Conservation (phyloP, 1,140 invertebrate genomes). For the Lasaia peninsularis region DNA sequence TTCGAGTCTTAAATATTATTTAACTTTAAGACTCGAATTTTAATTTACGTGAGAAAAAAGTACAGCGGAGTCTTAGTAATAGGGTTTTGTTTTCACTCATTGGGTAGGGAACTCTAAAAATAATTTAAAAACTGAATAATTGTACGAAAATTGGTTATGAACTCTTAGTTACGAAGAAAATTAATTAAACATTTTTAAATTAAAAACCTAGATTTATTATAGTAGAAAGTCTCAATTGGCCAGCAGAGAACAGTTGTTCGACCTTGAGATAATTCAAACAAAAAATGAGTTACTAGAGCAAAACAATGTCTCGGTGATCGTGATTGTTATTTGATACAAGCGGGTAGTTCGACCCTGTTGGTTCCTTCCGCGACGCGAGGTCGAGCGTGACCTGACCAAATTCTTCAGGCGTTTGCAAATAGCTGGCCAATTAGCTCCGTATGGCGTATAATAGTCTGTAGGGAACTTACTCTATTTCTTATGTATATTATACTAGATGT, state of each 20-base stretch:
- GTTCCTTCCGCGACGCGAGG: slow-evolving; percentile 65
- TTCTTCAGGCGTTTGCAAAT: slow-evolving; percentile 34
- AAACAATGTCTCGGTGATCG: slow-evolving; percentile 33
- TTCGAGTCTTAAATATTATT: too few relatives aligned
- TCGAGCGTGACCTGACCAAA: slow-evolving; percentile 57
- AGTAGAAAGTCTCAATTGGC: slow-evolving; percentile 3
- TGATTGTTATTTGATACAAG: slow-evolving; percentile 28
- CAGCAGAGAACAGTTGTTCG: background rate
- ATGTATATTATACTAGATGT: too few relatives aligned
- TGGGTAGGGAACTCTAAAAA: too few relatives aligned
- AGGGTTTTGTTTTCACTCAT: too few relatives aligned
- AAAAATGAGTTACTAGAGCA: slow-evolving; percentile 26
- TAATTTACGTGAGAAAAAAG: too few relatives aligned
- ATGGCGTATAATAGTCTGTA: background rate
- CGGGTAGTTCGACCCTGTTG: slow-evolving; percentile 45
- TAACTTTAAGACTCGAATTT: too few relatives aligned
- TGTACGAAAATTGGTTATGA: too few relatives aligned
- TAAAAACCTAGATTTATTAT: background rate
- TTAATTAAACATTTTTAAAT: background rate
- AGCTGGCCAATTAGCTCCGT: slow-evolving; percentile 15
- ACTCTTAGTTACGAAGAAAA: background rate
- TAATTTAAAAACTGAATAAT: too few relatives aligned
- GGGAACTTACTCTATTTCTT: too few relatives aligned
- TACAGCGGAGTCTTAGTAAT: too few relatives aligned
- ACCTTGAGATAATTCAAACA: slow-evolving; percentile 11